Percentiles rank a stretch among this genome's conserved stretches.
Evolutionary conservation across 2,113 vertebrate genomes (phyloP).

Genomic region (Zosterops japonicus): DNA sequence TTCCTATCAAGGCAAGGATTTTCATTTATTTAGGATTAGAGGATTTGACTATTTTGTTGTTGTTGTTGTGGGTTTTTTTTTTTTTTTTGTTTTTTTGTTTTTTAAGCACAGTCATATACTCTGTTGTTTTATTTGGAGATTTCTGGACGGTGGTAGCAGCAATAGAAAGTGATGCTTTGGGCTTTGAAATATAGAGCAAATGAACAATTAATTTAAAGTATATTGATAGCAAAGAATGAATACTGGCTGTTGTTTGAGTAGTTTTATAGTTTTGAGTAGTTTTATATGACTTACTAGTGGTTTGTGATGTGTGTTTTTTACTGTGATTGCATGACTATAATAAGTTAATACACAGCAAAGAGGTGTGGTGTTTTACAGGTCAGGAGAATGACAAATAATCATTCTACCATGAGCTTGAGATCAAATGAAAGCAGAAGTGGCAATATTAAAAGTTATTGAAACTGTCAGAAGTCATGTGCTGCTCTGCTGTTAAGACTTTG

Average conservation of each 20-base stretch:
- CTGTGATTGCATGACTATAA: neutral
- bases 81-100: neutral
- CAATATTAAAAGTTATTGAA: neutral
- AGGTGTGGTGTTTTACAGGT: neutral
- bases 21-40: slow-evolving; percentile 71
- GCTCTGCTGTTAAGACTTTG: neutral
- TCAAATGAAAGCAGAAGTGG: neutral
- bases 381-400: neutral
- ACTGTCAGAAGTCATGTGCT: neutral
- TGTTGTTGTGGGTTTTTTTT: neutral
- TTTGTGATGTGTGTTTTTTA: neutral
- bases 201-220: neutral
- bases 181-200: neutral
- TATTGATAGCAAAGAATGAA: neutral
- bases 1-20: slow-evolving; percentile 93
- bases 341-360: neutral
- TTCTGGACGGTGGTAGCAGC: neutral
- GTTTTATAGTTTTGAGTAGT: neutral
- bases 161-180: slow-evolving; percentile 43
- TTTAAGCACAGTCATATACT: neutral
- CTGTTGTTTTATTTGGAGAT: slow-evolving; percentile 2
- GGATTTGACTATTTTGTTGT: slow-evolving; percentile 22
- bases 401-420: neutral
- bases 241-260: neutral
- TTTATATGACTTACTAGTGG: neutral